Evolutionary conservation across 2,113 vertebrate genomes (phyloP).

Genomic region (Rhabdornis inornatus): DNA sequence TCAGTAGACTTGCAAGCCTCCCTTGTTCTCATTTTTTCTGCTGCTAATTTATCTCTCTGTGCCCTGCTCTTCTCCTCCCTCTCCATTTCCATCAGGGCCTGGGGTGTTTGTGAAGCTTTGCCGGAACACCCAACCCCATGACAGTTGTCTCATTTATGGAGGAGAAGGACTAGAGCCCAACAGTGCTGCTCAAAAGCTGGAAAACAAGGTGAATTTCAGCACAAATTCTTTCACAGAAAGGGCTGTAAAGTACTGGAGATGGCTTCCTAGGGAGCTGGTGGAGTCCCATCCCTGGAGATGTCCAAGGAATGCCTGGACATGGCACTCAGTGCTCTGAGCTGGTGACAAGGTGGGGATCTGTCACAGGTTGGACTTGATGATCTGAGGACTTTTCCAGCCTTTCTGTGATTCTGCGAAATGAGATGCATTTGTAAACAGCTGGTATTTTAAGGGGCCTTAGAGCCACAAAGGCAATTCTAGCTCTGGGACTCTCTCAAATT

Average conservation of each 20-base stretch:
- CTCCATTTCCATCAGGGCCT: background rate
- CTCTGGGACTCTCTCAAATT: background rate
- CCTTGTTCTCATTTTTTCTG: background rate
- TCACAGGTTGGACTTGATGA: background rate
- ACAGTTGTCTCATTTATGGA: background rate
- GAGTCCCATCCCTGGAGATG: background rate
- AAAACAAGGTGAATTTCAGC: background rate
- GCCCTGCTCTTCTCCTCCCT: background rate
- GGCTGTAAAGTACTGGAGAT: background rate
- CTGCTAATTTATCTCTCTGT: background rate
- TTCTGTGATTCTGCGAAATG: background rate
- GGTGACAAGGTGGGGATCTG: rapidly evolving
- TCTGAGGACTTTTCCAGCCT: background rate
- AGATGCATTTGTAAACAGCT: background rate
- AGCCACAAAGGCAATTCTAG: background rate
- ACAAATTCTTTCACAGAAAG: background rate
- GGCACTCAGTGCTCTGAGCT: background rate
- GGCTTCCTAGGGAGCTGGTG: background rate
- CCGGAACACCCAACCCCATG: background rate
- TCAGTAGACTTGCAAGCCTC: background rate
- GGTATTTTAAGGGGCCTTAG: background rate
- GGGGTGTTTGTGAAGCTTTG: background rate
- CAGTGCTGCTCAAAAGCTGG: background rate
- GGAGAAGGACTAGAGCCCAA: background rate
- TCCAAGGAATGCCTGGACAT: background rate